Evolutionary conservation across 2,797 vertebrate species (phyloP), one percentile per base, ranked within the genome.

Genomic region (Acanthurus tractus): DNA sequence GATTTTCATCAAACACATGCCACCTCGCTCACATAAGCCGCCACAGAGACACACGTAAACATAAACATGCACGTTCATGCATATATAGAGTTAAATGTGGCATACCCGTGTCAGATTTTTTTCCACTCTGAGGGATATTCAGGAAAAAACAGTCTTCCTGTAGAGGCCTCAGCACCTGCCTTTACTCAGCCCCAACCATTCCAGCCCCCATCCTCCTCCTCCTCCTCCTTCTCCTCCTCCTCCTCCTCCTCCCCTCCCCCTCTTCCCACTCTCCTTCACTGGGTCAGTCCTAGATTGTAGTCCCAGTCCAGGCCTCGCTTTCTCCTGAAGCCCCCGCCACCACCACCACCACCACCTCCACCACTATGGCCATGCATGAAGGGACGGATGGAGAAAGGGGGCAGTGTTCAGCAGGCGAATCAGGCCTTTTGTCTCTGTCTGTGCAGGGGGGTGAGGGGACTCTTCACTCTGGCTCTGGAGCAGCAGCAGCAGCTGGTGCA

Each of bases 401-500:
- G 92, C 94, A 94, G 93, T 93, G 90, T 94, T 95, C 90, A 92
- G 93, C 92, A 91, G 91, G 88, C 91, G 87, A 93, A 93, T 86
- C 93, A 88, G 95, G 95, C 94, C 95, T 95, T 96, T 96, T 96
- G 95, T 96, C 88, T 96, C 70, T 78, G 81, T 64, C 73, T 70
- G 86, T 89, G 90, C 66, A 83, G 86, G 88, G 90, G 90, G 92
- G 91, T 80, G 89, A 91, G 83, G 88, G 89, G 87, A 91, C 91
- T 91, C 88, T 86, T 85, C 89, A 87, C 85, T 90, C 88, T 92
- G 88, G 90, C 89, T 94, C 76, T 54, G 83, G 83, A 93, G 88
- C 79, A 85, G 84, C 74, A 70, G 81, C 88, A 92, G 88, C 93
- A 93, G 91, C 92, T 95, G 95, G 89, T 83, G 90, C 90, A 93